Conservation (phyloP, 2,888 invertebrate species). For the Lithophane leautieri region DNA sequence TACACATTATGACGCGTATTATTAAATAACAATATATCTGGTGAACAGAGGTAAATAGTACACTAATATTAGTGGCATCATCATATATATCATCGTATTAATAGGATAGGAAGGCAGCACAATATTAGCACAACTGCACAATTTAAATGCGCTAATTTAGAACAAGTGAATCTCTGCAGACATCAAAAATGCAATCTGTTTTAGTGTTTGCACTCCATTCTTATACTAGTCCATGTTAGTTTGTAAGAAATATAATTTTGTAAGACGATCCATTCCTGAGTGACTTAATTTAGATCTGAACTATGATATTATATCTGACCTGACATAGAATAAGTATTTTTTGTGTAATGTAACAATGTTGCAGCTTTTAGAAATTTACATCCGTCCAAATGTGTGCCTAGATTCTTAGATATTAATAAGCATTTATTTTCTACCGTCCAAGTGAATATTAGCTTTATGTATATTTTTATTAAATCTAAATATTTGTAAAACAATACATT, state of each 20-base stretch:
- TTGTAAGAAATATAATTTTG: slow-evolving; percentile 20
- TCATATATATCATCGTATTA: neutral
- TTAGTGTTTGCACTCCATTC: slow-evolving; percentile 1
- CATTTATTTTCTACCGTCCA: slow-evolving; percentile 39
- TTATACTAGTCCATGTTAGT: neutral
- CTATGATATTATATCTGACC: slow-evolving; percentile 23
- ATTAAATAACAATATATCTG: neutral
- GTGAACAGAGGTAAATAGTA: neutral
- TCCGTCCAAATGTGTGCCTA: slow-evolving; percentile 55
- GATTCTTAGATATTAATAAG: slow-evolving; percentile 35
- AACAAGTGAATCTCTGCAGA: neutral
- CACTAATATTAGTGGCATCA: neutral
- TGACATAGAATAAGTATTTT: slow-evolving; percentile 29
- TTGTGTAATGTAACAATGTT: slow-evolving; percentile 10
- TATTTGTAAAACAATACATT: slow-evolving; percentile 45
- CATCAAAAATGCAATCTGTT: neutral
- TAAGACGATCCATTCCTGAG: slow-evolving; percentile 17
- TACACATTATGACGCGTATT: neutral
- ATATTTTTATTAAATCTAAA: slow-evolving; percentile 33
- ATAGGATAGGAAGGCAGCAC: neutral
- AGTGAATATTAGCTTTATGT: slow-evolving; percentile 27
- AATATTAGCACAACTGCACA: neutral
- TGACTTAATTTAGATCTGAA: slow-evolving; percentile 47
- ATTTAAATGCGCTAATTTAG: neutral
- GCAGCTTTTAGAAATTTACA: slow-evolving; percentile 29